Percentiles rank a stretch among this genome's conserved stretches.
Evolutionary conservation across 1,140 invertebrate species (phyloP).

Genomic region (Drosophila malerkotliana): DNA sequence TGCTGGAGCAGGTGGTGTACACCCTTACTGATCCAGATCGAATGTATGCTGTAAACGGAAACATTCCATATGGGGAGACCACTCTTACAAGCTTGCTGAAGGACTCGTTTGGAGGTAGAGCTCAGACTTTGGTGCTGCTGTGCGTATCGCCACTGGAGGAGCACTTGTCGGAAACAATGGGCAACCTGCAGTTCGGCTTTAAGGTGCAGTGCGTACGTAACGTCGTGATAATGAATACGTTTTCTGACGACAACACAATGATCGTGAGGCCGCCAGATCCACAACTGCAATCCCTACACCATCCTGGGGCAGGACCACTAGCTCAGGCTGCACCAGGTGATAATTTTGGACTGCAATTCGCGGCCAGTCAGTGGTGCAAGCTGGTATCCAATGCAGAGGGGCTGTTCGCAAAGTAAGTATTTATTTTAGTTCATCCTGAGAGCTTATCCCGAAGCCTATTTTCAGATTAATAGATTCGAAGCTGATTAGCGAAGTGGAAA

Average conservation of each 20-base stretch:
- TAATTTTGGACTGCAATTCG: slow-evolving; percentile 91
- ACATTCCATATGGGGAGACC: slow-evolving; percentile 86
- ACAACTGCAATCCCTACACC: slow-evolving; percentile 9
- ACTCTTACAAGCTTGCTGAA: slow-evolving; percentile 88
- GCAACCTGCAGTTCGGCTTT: slow-evolving; percentile 86
- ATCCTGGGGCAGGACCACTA: slow-evolving; percentile 15
- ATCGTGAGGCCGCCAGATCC: slow-evolving; percentile 83
- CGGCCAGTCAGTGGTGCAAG: slow-evolving; percentile 91
- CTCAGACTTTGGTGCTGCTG: slow-evolving; percentile 88
- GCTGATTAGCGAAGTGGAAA: slow-evolving; percentile 86
- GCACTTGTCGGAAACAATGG: slow-evolving; percentile 87
- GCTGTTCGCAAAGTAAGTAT: slow-evolving; percentile 88
- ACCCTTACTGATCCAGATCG: slow-evolving; percentile 86
- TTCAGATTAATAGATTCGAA: slow-evolving; percentile 85
- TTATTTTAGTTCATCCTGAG: not conserved
- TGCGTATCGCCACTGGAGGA: slow-evolving; percentile 87
- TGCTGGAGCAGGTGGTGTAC: slow-evolving; percentile 87
- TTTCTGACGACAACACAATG: slow-evolving; percentile 87
- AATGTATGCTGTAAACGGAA: slow-evolving; percentile 85
- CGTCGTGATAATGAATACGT: slow-evolving; percentile 88
- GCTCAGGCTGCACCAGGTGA: slow-evolving; percentile 54
- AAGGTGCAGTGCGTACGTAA: slow-evolving; percentile 87
- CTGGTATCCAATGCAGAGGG: slow-evolving; percentile 92
- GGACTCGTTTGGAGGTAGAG: slow-evolving; percentile 89
- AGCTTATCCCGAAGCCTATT: not conserved